Conservation (phyloP, 2,113 vertebrate species). For the Sapayoa aenigma region DNA sequence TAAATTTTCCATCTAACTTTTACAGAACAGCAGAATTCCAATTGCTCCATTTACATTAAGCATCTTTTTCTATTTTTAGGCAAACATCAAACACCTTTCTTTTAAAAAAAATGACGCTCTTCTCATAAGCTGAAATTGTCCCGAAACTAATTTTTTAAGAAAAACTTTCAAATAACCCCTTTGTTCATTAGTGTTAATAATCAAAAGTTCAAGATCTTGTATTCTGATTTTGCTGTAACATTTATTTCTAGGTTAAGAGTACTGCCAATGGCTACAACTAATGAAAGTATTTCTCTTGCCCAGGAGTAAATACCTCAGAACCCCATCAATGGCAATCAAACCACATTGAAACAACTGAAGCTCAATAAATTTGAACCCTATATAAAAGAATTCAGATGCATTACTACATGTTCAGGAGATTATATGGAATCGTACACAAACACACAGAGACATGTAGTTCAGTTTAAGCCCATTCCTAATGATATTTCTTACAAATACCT, state of each 20-base stretch:
- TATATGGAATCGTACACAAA: neutral
- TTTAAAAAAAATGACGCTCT: neutral
- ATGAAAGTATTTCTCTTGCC: neutral
- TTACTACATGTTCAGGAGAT: neutral
- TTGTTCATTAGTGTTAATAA: neutral
- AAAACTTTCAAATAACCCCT: neutral
- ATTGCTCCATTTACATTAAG: neutral
- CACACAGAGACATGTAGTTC: neutral
- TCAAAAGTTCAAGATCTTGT: neutral
- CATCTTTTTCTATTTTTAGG: neutral
- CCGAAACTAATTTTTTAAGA: neutral
- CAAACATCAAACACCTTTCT: neutral
- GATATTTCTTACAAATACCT: neutral
- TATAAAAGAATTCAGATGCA: neutral
- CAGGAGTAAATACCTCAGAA: neutral
- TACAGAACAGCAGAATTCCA: neutral
- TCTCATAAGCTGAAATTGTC: neutral
- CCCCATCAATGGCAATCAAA: neutral
- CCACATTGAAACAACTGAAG: neutral
- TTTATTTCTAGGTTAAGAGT: neutral
- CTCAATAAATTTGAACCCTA: neutral
- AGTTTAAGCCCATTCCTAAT: neutral
- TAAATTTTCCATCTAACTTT: neutral
- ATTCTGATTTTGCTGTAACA: neutral
- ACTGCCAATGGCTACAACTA: neutral